These are phyloP conservation scores for Zaprionus inermis DNA, from an alignment of 1,140 invertebrate species.

Conservation along the genomic window DNA sequence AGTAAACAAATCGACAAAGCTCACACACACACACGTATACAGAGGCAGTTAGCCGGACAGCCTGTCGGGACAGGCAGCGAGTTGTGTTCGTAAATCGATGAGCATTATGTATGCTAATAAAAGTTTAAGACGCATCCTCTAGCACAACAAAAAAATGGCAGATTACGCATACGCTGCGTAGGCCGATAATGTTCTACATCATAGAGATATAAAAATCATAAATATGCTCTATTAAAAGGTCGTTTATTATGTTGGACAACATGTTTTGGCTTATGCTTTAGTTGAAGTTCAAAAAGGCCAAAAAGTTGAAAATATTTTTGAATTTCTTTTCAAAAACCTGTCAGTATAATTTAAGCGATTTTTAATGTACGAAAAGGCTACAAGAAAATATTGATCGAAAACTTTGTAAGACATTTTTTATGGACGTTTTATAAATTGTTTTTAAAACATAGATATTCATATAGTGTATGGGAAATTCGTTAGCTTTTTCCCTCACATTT, in stretches of 20 bases:
- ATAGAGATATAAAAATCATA: neutral
- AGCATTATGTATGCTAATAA: conserved; percentile 75
- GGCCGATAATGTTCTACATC: conserved; percentile 24
- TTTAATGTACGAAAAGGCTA: neutral
- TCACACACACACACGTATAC: conserved; percentile 25
- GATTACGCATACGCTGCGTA: conserved; percentile 69
- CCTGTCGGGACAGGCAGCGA: conserved; percentile 30
- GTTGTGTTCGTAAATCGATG: conserved; percentile 74
- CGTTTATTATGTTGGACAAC: conserved; percentile 15
- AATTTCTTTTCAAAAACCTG: neutral
- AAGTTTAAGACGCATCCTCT: conserved; percentile 61
- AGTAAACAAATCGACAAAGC: conserved; percentile 68
- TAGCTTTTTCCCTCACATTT: too few relatives aligned
- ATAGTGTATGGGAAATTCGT: neutral
- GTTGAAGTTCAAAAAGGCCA: neutral
- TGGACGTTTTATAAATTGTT: neutral
- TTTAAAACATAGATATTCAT: too few relatives aligned
- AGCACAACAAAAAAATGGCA: neutral
- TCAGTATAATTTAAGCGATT: too few relatives aligned
- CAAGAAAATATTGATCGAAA: neutral
- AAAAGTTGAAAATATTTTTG: neutral
- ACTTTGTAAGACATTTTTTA: neutral
- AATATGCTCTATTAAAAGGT: conserved; percentile 31
- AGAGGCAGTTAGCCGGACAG: conserved; percentile 2
- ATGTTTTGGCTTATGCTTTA: conserved; percentile 1